Evolutionary conservation across 1,140 invertebrate genomes (phyloP).

Genomic region (Steinernema feltiae): DNA sequence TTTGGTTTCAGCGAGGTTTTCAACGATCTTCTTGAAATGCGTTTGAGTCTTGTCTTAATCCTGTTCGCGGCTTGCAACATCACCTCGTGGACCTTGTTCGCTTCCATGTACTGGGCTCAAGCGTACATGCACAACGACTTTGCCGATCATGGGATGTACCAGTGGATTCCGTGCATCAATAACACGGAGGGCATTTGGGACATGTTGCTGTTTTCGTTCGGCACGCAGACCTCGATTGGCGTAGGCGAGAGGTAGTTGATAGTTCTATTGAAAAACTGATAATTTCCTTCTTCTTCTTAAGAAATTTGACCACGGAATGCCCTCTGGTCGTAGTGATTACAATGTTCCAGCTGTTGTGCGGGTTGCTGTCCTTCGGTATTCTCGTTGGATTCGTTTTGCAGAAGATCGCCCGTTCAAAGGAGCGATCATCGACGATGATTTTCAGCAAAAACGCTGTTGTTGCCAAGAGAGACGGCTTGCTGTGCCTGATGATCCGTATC

Average conservation of each 20-base stretch:
- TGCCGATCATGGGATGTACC: background rate
- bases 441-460: conserved; percentile 42
- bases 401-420: background rate
- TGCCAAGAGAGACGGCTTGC: conserved; percentile 57
- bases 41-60: background rate
- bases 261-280: too few relatives aligned
- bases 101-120: background rate
- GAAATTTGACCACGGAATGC: too few relatives aligned
- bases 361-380: background rate
- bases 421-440: background rate
- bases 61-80: background rate
- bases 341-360: background rate
- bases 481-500: conserved; percentile 60
- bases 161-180: background rate
- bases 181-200: too few relatives aligned
- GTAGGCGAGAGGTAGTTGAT: too few relatives aligned
- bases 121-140: background rate
- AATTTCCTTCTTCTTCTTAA: too few relatives aligned
- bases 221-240: too few relatives aligned
- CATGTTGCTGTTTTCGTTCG: too few relatives aligned
- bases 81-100: background rate
- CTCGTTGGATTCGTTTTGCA: background rate
- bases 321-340: background rate
- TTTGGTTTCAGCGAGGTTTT: background rate
- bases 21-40: background rate